Conservation (phyloP, 1,140 invertebrate species). For the Eriocheir sinensis region DNA sequence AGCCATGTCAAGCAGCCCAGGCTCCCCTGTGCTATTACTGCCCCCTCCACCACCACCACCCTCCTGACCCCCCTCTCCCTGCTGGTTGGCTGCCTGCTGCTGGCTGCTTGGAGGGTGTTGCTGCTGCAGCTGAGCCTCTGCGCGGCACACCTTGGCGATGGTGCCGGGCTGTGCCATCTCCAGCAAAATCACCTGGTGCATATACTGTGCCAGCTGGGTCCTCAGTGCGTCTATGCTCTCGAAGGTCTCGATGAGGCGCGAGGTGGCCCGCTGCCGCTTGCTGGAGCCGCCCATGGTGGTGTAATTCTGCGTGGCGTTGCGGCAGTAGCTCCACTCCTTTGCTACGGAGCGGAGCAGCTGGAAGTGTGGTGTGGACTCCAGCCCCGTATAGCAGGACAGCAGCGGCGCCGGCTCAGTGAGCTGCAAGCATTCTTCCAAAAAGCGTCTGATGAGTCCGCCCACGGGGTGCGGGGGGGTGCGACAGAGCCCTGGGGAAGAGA, state of each 20-base stretch:
- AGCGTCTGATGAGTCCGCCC: conserved; percentile 79
- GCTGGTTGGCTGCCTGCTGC: conserved; percentile 65
- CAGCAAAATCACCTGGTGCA: conserved; percentile 77
- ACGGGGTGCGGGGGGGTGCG: conserved; percentile 78
- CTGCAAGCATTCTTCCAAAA: conserved; percentile 80
- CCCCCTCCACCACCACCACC: conserved; percentile 54
- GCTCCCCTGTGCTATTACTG: conserved; percentile 69
- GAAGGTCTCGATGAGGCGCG: conserved; percentile 79
- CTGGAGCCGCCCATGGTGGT: conserved; percentile 78
- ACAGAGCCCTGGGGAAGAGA: conserved; percentile 79
- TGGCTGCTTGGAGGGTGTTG: conserved; percentile 74
- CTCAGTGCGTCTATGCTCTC: conserved; percentile 78
- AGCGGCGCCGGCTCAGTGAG: conserved; percentile 78
- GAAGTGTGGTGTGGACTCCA: conserved; percentile 79
- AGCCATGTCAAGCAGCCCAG: conserved; percentile 55
- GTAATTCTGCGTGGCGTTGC: conserved; percentile 79
- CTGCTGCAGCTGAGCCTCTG: conserved; percentile 74
- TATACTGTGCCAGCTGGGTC: conserved; percentile 75
- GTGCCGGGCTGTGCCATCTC: conserved; percentile 77
- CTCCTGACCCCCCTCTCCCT: conserved; percentile 51
- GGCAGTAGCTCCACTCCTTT: conserved; percentile 79
- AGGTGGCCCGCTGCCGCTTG: conserved; percentile 78
- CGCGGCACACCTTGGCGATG: conserved; percentile 74
- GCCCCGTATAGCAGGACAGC: conserved; percentile 78
- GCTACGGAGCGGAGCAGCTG: conserved; percentile 79